Evolutionary conservation across 2,888 invertebrate species (phyloP).

Genomic region (Crepidodera aurea): DNA sequence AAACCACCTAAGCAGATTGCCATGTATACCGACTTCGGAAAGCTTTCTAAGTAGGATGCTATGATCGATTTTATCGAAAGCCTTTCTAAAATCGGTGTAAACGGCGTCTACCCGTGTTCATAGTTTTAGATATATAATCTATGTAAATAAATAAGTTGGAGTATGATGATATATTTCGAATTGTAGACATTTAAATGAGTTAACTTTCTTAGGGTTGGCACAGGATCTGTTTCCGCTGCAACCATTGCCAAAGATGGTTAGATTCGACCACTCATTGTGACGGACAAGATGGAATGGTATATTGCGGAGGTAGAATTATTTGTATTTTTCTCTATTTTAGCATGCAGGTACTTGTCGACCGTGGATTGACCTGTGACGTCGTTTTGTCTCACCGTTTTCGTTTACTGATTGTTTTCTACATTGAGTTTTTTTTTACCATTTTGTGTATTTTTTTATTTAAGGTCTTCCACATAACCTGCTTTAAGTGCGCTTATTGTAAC

Average conservation of each 20-base stretch:
- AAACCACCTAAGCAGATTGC: no score
- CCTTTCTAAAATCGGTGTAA: no score
- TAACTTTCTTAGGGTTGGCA: conserved; percentile 77
- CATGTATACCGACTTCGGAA: no score
- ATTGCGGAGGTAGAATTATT: conserved; percentile 81
- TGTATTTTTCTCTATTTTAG: conserved; percentile 24
- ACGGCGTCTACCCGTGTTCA: no score
- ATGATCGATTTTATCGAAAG: no score
- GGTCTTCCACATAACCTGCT: conserved; percentile 93
- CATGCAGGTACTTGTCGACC: conserved; percentile 22
- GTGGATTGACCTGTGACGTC: neutral
- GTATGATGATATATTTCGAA: no score
- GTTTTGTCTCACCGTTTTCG: neutral
- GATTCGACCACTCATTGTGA: conserved; percentile 91
- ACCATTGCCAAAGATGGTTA: conserved; percentile 82
- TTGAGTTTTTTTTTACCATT: conserved; percentile 27
- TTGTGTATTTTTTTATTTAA: conserved; percentile 60
- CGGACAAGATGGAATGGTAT: conserved; percentile 90
- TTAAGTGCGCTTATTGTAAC: conserved; percentile 88
- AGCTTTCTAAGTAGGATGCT: no score
- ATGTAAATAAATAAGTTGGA: no score
- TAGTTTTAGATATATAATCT: no score
- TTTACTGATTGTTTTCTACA: conserved; percentile 17
- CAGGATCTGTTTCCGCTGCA: conserved; percentile 89
- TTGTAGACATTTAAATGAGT: no score